phyloP scores from a whole-genome alignment of 2,888 invertebrate species.

The Tipula lateralis region DNA sequence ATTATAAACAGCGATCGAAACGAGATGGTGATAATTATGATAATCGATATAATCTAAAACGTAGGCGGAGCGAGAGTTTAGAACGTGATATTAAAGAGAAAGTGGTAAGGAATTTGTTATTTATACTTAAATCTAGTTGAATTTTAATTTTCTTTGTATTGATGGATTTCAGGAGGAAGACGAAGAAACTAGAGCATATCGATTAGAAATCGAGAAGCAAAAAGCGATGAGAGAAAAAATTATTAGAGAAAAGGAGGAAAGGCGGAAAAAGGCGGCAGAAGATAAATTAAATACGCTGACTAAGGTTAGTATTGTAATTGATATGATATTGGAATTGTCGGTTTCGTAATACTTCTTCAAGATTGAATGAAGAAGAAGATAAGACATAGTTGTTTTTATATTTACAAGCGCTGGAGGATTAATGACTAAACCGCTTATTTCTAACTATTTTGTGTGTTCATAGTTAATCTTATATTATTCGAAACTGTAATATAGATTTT shows the following conservation, averaged over 20 bases:
- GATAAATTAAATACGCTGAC: slow-evolving; percentile 41
- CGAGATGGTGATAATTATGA: slow-evolving; percentile 40
- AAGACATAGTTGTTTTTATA: too few species aligned
- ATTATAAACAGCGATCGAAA: slow-evolving; percentile 38
- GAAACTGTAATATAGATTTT: too few species aligned
- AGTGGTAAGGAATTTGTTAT: slow-evolving; percentile 38
- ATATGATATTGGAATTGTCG: too few species aligned
- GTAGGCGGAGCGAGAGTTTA: slow-evolving; percentile 42
- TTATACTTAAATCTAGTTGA: neutral
- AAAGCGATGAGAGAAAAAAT: slow-evolving; percentile 50
- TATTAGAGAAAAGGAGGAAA: slow-evolving; percentile 50
- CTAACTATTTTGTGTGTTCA: too few species aligned
- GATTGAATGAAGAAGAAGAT: too few species aligned
- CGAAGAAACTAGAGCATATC: slow-evolving; percentile 51
- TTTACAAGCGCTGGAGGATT: too few species aligned
- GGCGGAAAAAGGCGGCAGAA: slow-evolving; percentile 49
- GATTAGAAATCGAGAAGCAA: slow-evolving; percentile 51
- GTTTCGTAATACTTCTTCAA: too few species aligned
- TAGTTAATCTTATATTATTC: too few species aligned
- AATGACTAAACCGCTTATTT: too few species aligned
- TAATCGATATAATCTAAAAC: slow-evolving; percentile 37
- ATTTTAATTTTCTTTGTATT: neutral
- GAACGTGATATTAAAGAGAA: slow-evolving; percentile 37
- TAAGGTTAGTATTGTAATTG: slow-evolving; percentile 39
- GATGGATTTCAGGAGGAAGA: slow-evolving; percentile 44